These are phyloP conservation scores for Limnodromus scolopaceus DNA, from an alignment of 2,797 vertebrate species.

Conservation along the genomic window DNA sequence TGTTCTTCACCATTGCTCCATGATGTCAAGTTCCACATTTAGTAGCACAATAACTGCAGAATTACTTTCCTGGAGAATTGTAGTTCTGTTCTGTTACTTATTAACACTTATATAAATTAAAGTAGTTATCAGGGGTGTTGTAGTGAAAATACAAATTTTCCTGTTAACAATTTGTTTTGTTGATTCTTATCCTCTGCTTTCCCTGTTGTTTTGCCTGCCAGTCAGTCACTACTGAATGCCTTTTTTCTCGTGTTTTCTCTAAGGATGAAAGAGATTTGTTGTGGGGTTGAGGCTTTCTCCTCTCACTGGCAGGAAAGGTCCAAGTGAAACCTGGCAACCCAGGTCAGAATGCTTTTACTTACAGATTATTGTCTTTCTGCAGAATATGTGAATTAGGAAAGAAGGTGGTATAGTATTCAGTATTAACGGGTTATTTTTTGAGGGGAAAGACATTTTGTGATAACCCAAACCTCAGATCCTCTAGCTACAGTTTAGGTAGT, in stretches of 20 bases:
- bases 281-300: neutral
- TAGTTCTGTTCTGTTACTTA: neutral
- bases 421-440: neutral
- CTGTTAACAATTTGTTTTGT: neutral
- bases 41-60: neutral
- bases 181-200: neutral
- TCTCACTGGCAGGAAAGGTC: neutral
- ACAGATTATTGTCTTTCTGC: neutral
- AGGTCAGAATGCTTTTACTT: neutral
- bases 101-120: neutral
- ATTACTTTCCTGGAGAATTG: neutral
- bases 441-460: neutral
- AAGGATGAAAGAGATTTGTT: neutral
- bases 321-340: neutral
- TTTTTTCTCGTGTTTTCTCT: neutral
- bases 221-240: neutral
- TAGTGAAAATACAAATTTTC: neutral
- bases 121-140: neutral
- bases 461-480: neutral
- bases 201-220: neutral
- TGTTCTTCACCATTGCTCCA: neutral
- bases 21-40: neutral
- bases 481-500: neutral
- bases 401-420: neutral
- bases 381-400: neutral